Evolutionary conservation across 2,888 invertebrate species (phyloP).

Genomic region (Alloplasta piceator): DNA sequence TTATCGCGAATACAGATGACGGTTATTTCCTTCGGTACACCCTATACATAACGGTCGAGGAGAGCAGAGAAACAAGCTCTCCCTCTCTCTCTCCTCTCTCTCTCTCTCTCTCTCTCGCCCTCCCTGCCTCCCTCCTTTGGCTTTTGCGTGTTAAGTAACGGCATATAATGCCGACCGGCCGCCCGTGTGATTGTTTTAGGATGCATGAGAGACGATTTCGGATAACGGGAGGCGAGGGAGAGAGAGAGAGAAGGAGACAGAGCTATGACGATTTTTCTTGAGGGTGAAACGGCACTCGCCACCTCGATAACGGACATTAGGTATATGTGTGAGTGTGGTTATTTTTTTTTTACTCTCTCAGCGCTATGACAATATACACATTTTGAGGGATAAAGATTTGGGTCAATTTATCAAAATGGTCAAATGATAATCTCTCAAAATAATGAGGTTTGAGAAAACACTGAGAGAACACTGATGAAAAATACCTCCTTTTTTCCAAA

Average conservation of each 20-base stretch:
- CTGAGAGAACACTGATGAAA: too few relatives aligned
- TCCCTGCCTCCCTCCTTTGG: conserved; percentile 48
- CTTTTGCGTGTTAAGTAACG: conserved; percentile 71
- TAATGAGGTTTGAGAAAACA: too few relatives aligned
- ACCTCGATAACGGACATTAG: conserved; percentile 28
- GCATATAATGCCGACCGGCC: conserved; percentile 76
- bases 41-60: conserved; percentile 79
- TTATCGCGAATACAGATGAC: conserved; percentile 84
- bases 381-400: too few relatives aligned
- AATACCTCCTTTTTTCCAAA: too few relatives aligned
- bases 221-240: conserved; percentile 63
- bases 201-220: conserved; percentile 78
- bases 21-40: conserved; percentile 84
- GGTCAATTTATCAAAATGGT: too few relatives aligned
- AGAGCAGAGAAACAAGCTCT: conserved; percentile 35
- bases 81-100: background rate
- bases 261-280: conserved; percentile 73
- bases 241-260: background rate
- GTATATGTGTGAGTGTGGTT: background rate
- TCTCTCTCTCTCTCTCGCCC: background rate
- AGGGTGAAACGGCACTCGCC: conserved; percentile 30
- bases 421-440: too few relatives aligned
- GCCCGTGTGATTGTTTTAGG: conserved; percentile 82
- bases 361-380: too few relatives aligned
- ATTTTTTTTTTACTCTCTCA: too few relatives aligned